Conservation (phyloP, 2,888 invertebrate genomes). For the Orchesellides sinensis region DNA sequence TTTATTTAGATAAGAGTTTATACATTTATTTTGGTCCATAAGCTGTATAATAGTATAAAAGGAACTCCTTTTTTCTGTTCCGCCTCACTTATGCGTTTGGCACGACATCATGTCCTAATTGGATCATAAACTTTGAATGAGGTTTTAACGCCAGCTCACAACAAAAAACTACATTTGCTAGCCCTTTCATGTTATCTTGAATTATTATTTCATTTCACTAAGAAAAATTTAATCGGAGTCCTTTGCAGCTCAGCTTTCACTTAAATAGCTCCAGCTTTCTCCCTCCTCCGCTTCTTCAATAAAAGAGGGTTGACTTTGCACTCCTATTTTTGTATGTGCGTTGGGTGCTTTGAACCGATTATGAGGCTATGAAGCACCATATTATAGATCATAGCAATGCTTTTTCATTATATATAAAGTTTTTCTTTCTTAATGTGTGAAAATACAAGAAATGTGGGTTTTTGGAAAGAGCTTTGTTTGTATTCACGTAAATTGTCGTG, state of each 20-base stretch:
- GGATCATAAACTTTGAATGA: slow-evolving; percentile 68
- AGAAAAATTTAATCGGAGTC: neutral
- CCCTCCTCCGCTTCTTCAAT: neutral
- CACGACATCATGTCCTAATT: slow-evolving; percentile 64
- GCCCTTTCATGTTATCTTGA: slow-evolving; percentile 11
- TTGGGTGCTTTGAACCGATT: neutral
- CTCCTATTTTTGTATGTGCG: neutral
- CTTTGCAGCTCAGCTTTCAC: too few species aligned
- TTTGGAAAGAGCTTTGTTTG: too few species aligned
- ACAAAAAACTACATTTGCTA: slow-evolving; percentile 23
- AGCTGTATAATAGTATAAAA: neutral
- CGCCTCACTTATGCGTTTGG: slow-evolving; percentile 64
- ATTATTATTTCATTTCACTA: slow-evolving; percentile 17
- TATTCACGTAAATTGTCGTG: too few species aligned
- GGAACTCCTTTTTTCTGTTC: slow-evolving; percentile 42
- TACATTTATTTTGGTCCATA: too few species aligned
- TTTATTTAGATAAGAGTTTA: neutral
- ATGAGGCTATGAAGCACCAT: neutral
- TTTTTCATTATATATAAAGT: too few species aligned
- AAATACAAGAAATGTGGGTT: too few species aligned
- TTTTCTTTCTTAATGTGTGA: too few species aligned
- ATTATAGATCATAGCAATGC: too few species aligned
- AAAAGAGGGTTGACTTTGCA: neutral
- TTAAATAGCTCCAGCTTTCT: neutral
- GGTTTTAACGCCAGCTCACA: slow-evolving; percentile 62